Evolutionary conservation across 2,113 vertebrate genomes (phyloP), one percentile per base, ranked within the genome.

Genomic region (Oplegnathus fasciatus): DNA sequence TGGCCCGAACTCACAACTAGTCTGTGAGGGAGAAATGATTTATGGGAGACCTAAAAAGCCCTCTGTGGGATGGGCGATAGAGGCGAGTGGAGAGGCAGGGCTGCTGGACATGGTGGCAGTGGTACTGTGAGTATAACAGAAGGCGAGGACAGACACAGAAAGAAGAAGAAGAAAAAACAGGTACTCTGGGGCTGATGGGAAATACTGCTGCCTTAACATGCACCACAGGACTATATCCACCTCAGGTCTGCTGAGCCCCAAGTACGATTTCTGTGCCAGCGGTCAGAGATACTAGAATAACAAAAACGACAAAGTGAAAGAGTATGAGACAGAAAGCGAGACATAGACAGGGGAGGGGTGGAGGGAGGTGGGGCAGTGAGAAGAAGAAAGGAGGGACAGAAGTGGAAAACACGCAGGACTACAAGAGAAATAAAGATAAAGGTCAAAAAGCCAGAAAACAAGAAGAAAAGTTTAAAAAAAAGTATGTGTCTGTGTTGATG

Each of bases 21-120:
- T 83, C 82, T 82, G 73, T 52, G 60, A 74, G 68, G 64, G 48
- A 93, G 77, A 88, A 88, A 91, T 94, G 84, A 94, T 93, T 92
- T 89, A 94, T 89, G 82, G 89, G 61, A 89, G 70, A 54, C 80
- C 69, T 2, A 67, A 85, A 82, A 85, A 91, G 72, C 34, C 75
- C 57, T 85, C 69, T 77, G 61, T 28, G 82, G 85, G 64, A 9
- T 17, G 46, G 1, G 9, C 79, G 60, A 62, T 1, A 5, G 57
- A 6, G 18, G 87, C 60, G 3, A 87, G 54, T 46, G 75, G 55
- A 79, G 9, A 42, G 48, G 67, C 50, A 50, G 42, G 14, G 64
- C 83, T 65, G 85, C 69, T 69, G 85, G 85, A 89, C 52, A 42
- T 54, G 60, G 50, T 65, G 72, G 72, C 79, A 40, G 78, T 1